A percentile compares a stretch with the other conserved stretches of the same genome.
Conservation (phyloP, 2,113 vertebrate genomes). For the Verasper variegatus region DNA sequence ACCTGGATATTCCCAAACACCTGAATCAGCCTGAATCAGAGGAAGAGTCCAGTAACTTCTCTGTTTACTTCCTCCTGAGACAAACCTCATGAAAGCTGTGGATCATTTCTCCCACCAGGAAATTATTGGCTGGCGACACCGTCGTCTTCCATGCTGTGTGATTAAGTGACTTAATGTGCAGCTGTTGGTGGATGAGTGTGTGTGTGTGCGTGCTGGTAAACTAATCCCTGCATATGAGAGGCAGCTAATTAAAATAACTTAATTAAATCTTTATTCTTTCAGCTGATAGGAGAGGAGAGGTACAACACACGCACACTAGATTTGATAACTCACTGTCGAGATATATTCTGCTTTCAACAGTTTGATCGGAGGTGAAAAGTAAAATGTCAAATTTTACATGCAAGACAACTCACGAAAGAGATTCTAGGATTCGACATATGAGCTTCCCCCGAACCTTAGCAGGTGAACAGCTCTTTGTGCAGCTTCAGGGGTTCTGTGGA, state of each 20-base stretch:
- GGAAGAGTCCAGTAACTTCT: too few relatives aligned
- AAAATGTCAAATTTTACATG: not conserved
- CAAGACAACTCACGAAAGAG: constrained; percentile 4
- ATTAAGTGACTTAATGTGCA: constrained; percentile 13
- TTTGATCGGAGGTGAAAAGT: constrained; percentile 13
- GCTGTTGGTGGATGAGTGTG: not conserved
- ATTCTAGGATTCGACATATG: not conserved
- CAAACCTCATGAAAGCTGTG: not conserved
- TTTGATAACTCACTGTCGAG: constrained; percentile 9
- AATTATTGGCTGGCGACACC: constrained; percentile 4
- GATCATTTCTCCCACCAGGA: constrained; percentile 28
- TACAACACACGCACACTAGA: not conserved
- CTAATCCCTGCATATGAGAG: constrained; percentile 9
- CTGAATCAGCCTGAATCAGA: too few relatives aligned
- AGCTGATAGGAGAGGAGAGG: constrained; percentile 2
- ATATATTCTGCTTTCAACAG: not conserved
- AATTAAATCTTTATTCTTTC: constrained; percentile 11
- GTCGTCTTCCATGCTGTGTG: constrained; percentile 7
- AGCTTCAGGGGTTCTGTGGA: too few relatives aligned
- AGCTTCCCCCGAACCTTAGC: too few relatives aligned
- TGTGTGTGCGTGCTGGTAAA: not conserved
- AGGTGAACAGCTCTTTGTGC: too few relatives aligned
- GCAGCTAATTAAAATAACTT: constrained; percentile 7
- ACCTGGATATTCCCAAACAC: too few relatives aligned
- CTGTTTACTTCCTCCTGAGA: too few relatives aligned